Evolutionary conservation across 1,140 invertebrate genomes (phyloP).

Genomic region (Orussus abietinus): DNA sequence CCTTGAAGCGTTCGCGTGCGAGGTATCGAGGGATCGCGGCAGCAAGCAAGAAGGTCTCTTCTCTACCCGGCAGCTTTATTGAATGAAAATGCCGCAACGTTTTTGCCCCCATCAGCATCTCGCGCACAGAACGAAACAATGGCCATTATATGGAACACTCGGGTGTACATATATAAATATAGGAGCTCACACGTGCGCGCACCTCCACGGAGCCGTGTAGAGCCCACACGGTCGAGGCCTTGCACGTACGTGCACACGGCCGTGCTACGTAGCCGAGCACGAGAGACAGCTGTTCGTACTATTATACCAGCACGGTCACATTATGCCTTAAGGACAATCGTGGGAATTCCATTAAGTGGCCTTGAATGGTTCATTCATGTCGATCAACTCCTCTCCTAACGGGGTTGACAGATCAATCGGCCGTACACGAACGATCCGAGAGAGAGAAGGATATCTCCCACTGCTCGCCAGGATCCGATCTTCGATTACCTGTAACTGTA

Average conservation of each 20-base stretch:
- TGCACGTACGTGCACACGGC: no score
- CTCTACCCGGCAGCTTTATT: conserved; percentile 21
- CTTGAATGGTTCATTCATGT: conserved; percentile 55
- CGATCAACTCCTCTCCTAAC: conserved; percentile 48
- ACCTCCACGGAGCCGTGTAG: not conserved
- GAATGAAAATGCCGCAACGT: conserved; percentile 35
- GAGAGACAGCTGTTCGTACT: conserved; percentile 1
- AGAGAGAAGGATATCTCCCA: conserved; percentile 4
- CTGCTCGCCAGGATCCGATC: no score
- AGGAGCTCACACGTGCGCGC: conserved; percentile 1
- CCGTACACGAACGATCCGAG: conserved; percentile 11
- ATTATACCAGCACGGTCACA: conserved; percentile 9
- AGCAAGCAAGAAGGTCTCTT: not conserved
- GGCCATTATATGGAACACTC: conserved; percentile 32
- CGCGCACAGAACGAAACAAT: conserved; percentile 32
- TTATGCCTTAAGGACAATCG: conserved; percentile 46
- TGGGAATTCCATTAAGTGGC: conserved; percentile 51
- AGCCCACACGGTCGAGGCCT: no score
- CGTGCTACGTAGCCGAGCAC: not conserved
- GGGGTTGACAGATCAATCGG: conserved; percentile 52
- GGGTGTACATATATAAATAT: conserved; percentile 11
- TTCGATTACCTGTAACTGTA: no score
- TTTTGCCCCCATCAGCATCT: conserved; percentile 27
- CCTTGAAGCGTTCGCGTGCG: no score
- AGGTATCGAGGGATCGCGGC: conserved; percentile 1